Evolutionary conservation across 2,797 vertebrate species (phyloP), one percentile per base, ranked within the genome.

Genomic region (Sylvia borin): DNA sequence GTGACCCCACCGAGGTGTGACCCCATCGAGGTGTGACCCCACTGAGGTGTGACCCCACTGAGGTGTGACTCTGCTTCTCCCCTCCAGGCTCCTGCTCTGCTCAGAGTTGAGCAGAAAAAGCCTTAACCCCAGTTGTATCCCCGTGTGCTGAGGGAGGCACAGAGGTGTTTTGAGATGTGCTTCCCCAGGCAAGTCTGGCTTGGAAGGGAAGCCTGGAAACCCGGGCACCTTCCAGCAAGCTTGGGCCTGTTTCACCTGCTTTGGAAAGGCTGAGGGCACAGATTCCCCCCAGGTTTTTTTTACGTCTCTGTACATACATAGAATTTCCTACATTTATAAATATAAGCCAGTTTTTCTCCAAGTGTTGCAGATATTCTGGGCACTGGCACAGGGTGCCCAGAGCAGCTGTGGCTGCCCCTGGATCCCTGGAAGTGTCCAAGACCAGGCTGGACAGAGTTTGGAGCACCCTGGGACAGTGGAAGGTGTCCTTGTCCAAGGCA

Each of bases 381-480:
- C 43, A 0, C 31, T 55, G 74, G 66, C 66, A 71, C 36, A 43
- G 31, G 34, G 1, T 61, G 19, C 19, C 24, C 64, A 85, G 48
- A 25, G 73, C 0, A 54, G 50, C 57, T 40, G 57, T 9, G 40
- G 55, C 47, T 76, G 54, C 24, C 48, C 13, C 48, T 64, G 60
- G 20, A 62, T 17, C 42, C 25, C 48, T 64, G 64, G 42, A 0
- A 57, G 32, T 32, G 58, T 0, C 50, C 84, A 1, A 78, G 57
- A 65, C 50, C 42, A 27, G 50, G 50, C 0, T 87, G 74, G 71
- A 27, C 0, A 1, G 42, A 19, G 38, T 12, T 64, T 10, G 68
- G 47, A 45, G 62, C 43, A 20, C 0, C 7, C 27, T 51, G 51
- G 67, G 43, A 32, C 0, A 32, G 58, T 38, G 43, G 32, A 0